phyloP scores from a whole-genome alignment of 92 coral and sea anemone genomes.

The Porites evermanni region DNA sequence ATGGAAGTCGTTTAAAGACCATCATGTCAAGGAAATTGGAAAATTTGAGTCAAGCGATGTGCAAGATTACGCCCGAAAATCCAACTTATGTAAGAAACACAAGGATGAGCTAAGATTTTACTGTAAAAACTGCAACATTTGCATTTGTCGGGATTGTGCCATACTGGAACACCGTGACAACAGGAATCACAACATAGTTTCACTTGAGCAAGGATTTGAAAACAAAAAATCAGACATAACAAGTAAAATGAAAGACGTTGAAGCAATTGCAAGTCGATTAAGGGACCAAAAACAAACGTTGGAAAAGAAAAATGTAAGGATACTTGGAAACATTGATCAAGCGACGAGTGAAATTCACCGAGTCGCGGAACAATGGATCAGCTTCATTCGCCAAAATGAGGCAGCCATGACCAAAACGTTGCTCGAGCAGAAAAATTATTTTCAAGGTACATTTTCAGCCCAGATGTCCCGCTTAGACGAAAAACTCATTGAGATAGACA shows the following conservation, averaged over 20 bases:
- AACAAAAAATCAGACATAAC: constrained; percentile 13
- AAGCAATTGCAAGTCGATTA: not conserved
- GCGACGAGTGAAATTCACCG: constrained; percentile 9
- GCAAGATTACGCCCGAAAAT: constrained; percentile 19
- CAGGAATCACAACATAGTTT: constrained; percentile 10
- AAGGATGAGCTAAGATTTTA: constrained; percentile 30
- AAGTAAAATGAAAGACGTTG: not conserved
- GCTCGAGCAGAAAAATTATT: constrained; percentile 9
- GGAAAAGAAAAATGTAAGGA: not conserved
- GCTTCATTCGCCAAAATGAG: constrained; percentile 21
- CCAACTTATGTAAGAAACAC: constrained; percentile 37
- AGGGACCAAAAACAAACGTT: not conserved
- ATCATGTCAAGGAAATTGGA: constrained; percentile 25
- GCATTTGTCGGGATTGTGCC: constrained; percentile 67
- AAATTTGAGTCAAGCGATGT: constrained; percentile 16
- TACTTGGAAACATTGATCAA: constrained; percentile 7
- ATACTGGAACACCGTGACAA: constrained; percentile 39
- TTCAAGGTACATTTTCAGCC: constrained; percentile 2
- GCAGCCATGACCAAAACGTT: constrained; percentile 6
- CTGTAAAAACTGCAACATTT: constrained; percentile 41
- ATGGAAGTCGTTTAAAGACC: not conserved
- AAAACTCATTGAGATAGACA: constrained; percentile 11
- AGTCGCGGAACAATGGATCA: constrained; percentile 5
- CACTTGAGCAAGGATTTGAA: constrained; percentile 16
- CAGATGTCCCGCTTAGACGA: not conserved